Evolutionary conservation across 2,797 vertebrate species (phyloP), one percentile per base, ranked within the genome.

Genomic region (Dendrocincla tyrannina): DNA sequence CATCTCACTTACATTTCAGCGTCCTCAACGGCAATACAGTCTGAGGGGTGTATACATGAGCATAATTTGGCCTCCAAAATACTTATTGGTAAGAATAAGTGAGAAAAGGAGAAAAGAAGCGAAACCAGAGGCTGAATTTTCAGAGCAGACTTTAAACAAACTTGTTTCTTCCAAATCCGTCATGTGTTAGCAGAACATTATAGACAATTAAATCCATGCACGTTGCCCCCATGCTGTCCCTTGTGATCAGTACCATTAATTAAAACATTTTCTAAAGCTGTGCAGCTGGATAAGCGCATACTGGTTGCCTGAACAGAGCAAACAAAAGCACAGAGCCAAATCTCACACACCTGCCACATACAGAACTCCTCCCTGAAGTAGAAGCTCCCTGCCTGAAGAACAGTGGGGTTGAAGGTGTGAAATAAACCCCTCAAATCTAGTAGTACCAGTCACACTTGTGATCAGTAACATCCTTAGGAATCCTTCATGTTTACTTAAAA

Each of bases 291-390:
- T 46, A 60, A 72, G 33, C 10, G 37, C 25, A 16, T 17, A 23
- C 5, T 33, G 28, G 17, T 55, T 86, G 27, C 23, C 69, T 52
- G 15, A 39, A 24, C 23, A 75, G 53, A n/a, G 24, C 12, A 35
- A 7, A 5, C 8, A 69, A 39, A 9, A 70, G 27, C 27, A 39
- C 41, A 52, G 17, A 81, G 25, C 13, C 39, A 72, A 75, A 58
- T 19, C 62, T 63, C 60, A 44, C 13, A 11, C 0, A 0, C 10
- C 49, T 52, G 15, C 28, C 33, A 6, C 8, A 14, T 2, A 2
- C 2, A 58, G 32, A 91, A 39, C 20, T 88, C 46, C 50, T 66
- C 22, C 13, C 28, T 19, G 28, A 81, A 30, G 30, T 39, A 78
- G 49, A 41, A 89, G 10, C 5, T 74, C 33, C 24, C 62, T 76